phyloP scores from a whole-genome alignment of 2,113 vertebrate genomes.

The Andinoacara biseriatus region DNA sequence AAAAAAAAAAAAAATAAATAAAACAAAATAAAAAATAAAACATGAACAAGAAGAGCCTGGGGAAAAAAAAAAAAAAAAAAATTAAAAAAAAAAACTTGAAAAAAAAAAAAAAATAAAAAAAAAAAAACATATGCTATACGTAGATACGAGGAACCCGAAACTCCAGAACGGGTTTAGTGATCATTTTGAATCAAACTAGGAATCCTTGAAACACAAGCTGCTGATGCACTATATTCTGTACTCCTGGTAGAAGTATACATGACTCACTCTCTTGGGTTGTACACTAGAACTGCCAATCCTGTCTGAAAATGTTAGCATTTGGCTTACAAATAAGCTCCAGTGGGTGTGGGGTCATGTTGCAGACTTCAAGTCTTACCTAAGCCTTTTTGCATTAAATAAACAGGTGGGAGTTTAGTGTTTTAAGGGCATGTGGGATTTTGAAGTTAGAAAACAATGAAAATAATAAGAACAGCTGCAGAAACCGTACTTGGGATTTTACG shows the following conservation, averaged over 20 bases:
- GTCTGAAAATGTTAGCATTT: conserved; percentile 3
- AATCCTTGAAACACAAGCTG: background rate
- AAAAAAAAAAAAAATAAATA: too few relatives aligned
- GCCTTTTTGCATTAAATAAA: conserved; percentile 30
- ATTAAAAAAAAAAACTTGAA: too few relatives aligned
- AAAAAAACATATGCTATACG: too few relatives aligned
- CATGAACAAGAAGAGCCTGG: too few relatives aligned
- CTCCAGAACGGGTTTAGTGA: background rate
- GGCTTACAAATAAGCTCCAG: conserved; percentile 11
- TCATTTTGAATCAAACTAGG: background rate
- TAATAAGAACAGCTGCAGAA: background rate
- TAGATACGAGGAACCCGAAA: background rate
- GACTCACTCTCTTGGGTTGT: background rate
- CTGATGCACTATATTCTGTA: background rate
- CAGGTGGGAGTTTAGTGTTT: conserved; percentile 19
- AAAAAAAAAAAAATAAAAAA: too few relatives aligned
- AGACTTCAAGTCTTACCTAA: conserved; percentile 21
- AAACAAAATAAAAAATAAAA: too few relatives aligned
- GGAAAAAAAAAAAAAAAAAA: too few relatives aligned
- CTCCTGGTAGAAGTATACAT: background rate
- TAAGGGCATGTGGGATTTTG: conserved; percentile 13
- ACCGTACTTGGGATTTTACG: background rate
- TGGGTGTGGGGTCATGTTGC: background rate
- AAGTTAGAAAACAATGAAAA: background rate
- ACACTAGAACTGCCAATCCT: background rate